These are phyloP conservation scores for Turdus rufiventris DNA, from an alignment of 2,113 vertebrate genomes.

Conservation along the genomic window DNA sequence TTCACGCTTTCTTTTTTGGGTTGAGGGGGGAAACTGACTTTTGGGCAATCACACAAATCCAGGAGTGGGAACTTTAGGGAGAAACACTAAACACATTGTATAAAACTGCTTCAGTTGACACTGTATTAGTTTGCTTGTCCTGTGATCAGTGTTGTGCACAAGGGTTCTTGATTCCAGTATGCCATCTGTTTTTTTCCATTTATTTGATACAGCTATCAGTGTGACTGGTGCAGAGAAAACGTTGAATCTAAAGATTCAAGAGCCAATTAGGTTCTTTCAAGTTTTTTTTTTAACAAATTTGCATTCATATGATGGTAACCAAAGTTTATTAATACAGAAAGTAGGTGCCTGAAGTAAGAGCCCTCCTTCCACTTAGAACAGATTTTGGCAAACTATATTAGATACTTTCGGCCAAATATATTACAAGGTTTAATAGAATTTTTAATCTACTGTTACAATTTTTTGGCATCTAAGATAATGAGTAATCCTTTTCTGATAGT, in stretches of 20 bases:
- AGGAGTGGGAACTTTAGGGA: not conserved
- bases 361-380: not conserved
- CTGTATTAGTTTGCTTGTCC: not conserved
- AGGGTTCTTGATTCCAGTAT: not conserved
- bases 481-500: conserved; percentile 15
- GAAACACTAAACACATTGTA: not conserved
- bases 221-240: not conserved
- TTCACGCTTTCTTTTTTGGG: accelerated
- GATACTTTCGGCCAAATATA: not conserved
- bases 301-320: not conserved
- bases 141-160: not conserved
- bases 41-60: not conserved
- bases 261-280: not conserved
- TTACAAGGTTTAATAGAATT: not conserved
- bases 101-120: not conserved
- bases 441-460: conserved; percentile 19
- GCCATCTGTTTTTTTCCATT: not conserved
- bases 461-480: conserved; percentile 22
- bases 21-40: accelerated
- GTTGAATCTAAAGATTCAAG: not conserved
- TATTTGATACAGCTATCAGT: not conserved
- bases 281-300: not conserved
- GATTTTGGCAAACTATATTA: not conserved
- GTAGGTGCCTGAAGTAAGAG: not conserved
- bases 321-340: not conserved